Base-by-base conservation (phyloP, 2,888 invertebrate species). In the Dolomedes plantarius region DNA sequence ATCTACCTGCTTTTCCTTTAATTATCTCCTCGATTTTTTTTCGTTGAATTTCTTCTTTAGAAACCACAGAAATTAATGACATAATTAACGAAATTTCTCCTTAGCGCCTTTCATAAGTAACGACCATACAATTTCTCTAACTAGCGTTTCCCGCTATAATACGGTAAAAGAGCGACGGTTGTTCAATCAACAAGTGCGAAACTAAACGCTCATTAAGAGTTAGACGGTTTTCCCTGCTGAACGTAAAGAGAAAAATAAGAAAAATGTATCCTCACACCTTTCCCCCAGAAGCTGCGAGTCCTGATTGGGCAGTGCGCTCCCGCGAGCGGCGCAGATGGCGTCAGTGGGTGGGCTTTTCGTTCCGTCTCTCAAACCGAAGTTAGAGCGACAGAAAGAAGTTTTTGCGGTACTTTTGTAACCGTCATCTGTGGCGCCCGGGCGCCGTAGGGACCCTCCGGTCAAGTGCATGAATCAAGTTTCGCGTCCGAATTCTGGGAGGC, bases 281-380 rank as follows among this genome's bases (percentile, higher is more conserved):
- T 56, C n/a, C 28, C 19, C n/a, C 72, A 50, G 11, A 50, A 31
- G 41, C 9, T 67, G 23, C 50, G 28, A 27, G 2, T 31, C 19
- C 39, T 67, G 76, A 86, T 86, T 86, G 86, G 86, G 50, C 31
- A 64, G 41, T 29, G 16, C 1, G 32, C 74, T 74, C 73, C 79
- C 76, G 78, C 32, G 31, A 39, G 76, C 36, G 31, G 31, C 39
- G 31, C 71, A 86, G 85, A 78, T 85, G 78, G 78, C 85, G 85
- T 74, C 78, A 28, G 65, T 71, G 83, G 74, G 73, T 73, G 85
- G 72, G 39, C 31, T 27, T 16, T 69, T 69, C 69, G 41, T 69
- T 41, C 46, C 6, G 23, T 41, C 50, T 32, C 56, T 23, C 11
- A 29, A 29, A n/a, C 46, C 31, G 32, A 56, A 56, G 1, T 23